phyloP scores from a whole-genome alignment of 2,797 vertebrate species.

The Sebastes flavidus region DNA sequence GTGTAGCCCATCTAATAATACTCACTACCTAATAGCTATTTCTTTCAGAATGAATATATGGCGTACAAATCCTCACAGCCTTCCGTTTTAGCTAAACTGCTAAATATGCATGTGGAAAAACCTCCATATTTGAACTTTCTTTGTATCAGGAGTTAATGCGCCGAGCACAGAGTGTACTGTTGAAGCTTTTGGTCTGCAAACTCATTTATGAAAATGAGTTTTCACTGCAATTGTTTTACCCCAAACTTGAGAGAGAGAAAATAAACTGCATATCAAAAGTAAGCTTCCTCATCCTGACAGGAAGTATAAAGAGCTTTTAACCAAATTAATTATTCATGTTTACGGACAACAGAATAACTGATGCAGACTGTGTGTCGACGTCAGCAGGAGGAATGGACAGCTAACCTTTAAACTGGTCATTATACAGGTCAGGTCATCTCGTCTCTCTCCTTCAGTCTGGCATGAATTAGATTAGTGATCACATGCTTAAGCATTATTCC shows the following conservation, averaged over 20 bases:
- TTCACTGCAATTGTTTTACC: neutral
- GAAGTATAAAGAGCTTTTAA: neutral
- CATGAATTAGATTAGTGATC: conserved; percentile 35
- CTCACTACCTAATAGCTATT: neutral
- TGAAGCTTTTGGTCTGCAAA: conserved; percentile 2
- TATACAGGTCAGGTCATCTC: neutral
- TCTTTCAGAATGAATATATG: neutral
- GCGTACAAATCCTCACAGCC: neutral
- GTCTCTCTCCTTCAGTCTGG: neutral
- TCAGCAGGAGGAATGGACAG: neutral
- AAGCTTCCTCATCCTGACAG: neutral
- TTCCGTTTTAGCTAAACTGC: neutral
- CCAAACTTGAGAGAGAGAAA: neutral
- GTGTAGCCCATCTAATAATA: neutral
- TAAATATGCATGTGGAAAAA: neutral
- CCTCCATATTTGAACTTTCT: neutral
- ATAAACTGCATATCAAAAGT: neutral
- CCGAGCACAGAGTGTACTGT: neutral
- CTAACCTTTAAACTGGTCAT: conserved; percentile 25
- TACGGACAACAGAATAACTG: neutral
- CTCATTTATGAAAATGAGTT: conserved; percentile 13
- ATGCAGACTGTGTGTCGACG: neutral
- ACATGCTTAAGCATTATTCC: conserved; percentile 21
- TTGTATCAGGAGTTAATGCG: neutral
- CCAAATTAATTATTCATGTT: conserved; percentile 21